A percentile compares a stretch with the other conserved stretches of the same genome.
phyloP scores from a whole-genome alignment of 2,888 invertebrate species.

The Falcaria lacertinaria region DNA sequence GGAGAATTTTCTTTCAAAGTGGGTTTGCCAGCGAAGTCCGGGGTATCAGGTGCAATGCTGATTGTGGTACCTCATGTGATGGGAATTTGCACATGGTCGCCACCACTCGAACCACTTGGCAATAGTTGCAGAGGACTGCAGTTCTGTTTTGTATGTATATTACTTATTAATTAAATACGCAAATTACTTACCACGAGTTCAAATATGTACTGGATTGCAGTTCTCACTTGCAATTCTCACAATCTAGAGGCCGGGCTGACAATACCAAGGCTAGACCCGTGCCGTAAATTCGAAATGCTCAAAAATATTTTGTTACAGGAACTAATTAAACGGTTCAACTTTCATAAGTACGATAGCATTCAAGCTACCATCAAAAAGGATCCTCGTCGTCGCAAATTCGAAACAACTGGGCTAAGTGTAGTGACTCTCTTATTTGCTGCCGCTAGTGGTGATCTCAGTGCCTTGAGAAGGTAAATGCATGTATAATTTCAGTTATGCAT shows the following conservation, averaged over 20 bases:
- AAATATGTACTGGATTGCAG: no score
- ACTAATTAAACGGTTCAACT: conserved; percentile 94
- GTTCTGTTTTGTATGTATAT: conserved; percentile 91
- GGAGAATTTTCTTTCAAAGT: conserved; percentile 99
- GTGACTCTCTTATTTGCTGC: conserved; percentile 96
- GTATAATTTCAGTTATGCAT: no score
- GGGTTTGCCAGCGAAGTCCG: conserved; percentile 92
- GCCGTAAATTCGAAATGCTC: no score
- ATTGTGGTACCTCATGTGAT: conserved; percentile 97
- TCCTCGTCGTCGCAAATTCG: conserved; percentile 93
- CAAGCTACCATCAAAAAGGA: conserved; percentile 96
- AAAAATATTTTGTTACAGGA: conserved; percentile 84
- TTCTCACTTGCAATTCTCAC: no score
- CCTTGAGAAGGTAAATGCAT: conserved; percentile 86
- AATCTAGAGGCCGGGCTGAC: no score
- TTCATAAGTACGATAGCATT: conserved; percentile 97
- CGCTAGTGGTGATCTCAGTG: conserved; percentile 96
- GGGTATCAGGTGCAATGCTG: conserved; percentile 95
- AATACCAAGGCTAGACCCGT: no score
- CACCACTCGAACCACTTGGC: conserved; percentile 93
- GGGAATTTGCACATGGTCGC: conserved; percentile 97
- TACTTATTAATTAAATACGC: no score
- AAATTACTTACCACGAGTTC: no score
- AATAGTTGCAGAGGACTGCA: conserved; percentile 95
- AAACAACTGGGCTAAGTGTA: conserved; percentile 94